phyloP scores from a whole-genome alignment of 2,888 invertebrate genomes.

The Dryocosmus kuriphilus region DNA sequence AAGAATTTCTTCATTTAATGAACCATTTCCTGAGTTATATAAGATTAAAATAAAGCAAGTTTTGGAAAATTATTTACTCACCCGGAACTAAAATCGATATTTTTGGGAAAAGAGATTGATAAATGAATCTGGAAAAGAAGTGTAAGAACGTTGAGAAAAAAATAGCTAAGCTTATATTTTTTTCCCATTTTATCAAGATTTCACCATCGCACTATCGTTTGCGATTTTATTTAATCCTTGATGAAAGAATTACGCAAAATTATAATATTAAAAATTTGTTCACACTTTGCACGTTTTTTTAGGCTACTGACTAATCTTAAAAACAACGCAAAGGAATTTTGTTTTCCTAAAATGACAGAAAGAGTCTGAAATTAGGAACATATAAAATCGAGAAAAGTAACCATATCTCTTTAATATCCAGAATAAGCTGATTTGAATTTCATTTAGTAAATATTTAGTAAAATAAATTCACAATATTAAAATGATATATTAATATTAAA shows the following conservation, averaged over 20 bases:
- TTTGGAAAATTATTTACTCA: background rate
- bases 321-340: constrained; percentile 12
- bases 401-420: background rate
- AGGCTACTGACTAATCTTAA: constrained; percentile 16
- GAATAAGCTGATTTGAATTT: background rate
- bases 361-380: background rate
- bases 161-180: constrained; percentile 49
- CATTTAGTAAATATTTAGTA: background rate
- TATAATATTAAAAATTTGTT: background rate
- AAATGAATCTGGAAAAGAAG: constrained; percentile 47
- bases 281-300: constrained; percentile 12
- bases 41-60: background rate
- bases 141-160: constrained; percentile 49
- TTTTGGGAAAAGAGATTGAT: constrained; percentile 32
- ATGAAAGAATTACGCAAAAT: background rate
- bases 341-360: background rate
- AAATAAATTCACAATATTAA: background rate
- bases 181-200: constrained; percentile 54
- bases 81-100: background rate
- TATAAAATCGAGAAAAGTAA: background rate
- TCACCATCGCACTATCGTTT: constrained; percentile 36
- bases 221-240: background rate
- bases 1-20: background rate
- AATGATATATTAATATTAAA: background rate
- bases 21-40: background rate